Evolutionary conservation across 2,797 vertebrate species (phyloP), one percentile per base, ranked within the genome.

Genomic region (Basileuterus tristriatus): DNA sequence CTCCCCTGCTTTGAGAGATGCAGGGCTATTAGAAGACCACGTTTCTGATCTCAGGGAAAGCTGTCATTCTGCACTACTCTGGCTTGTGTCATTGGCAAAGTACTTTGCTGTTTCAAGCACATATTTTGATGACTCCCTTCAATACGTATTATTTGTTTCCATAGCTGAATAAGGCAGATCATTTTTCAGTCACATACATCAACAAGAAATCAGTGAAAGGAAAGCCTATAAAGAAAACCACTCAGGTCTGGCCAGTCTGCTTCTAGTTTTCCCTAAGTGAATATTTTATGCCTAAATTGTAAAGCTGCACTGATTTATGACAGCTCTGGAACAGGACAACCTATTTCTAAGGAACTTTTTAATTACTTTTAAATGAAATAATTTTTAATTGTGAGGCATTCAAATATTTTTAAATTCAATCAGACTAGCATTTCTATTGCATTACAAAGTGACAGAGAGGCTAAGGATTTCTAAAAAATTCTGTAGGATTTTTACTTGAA

Each of bases 231-330:
- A 77, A 85, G 62, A 47, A 88, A 26, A 20, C 12, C 21, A 17
- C 26, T 84, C 5, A 8, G 17, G 34, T 63, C 34, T 79, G 67
- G 4, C 21, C 39, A 50, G 29, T 23, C 23, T 72, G 37, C 30
- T 79, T 69, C 55, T 74, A 26, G 7, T 82, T 90, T 93, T 79
- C n/a, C 22, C 37, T 39, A 21, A 89, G 17, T 60, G 50, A 85
- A 12, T 53, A 59, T 74, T 94, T 94, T 79, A 29, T 76, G 9
- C 14, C 17, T 44, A 52, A 88, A 69, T n/a, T 67, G 18, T 76
- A 89, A 89, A 79, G 23, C 44, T 77, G 41, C 49, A 60, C 44
- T 72, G 37, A 87, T 72, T 84, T 79, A 60, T 80, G 53, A 37
- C 52, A 89, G 11, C 26, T 62, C n/a, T 77, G 41, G 76, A 84